These are phyloP conservation scores for Seira musarum DNA, from an alignment of 2,888 invertebrate species.

Conservation along the genomic window DNA sequence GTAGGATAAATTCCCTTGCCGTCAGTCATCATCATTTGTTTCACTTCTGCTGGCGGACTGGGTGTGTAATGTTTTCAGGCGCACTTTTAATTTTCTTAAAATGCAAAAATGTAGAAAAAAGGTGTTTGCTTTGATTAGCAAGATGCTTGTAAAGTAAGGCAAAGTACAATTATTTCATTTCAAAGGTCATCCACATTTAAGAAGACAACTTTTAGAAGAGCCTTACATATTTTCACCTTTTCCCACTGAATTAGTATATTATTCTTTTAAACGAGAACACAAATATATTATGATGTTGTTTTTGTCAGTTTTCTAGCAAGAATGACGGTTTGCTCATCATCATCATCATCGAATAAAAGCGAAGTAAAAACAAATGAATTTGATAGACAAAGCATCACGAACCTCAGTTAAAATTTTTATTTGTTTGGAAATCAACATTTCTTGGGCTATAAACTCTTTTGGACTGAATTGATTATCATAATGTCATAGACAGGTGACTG, in stretches of 20 bases:
- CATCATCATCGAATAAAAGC: neutral
- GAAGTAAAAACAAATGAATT: neutral
- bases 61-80: constrained; percentile 38
- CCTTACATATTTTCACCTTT: neutral
- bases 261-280: neutral
- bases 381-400: neutral
- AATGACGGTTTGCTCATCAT: neutral
- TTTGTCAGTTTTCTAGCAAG: constrained; percentile 8
- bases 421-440: constrained; percentile 15
- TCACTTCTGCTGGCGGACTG: constrained; percentile 40
- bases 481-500: too few relatives aligned
- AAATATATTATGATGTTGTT: constrained; percentile 23
- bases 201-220: constrained; percentile 18
- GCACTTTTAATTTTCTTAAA: constrained; percentile 26
- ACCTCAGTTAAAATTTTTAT: neutral
- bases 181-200: constrained; percentile 38
- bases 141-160: neutral
- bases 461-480: neutral
- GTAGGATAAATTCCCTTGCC: too few relatives aligned
- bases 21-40: neutral
- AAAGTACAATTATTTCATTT: constrained; percentile 2
- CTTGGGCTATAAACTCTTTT: neutral
- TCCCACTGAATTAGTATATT: neutral
- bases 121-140: neutral
- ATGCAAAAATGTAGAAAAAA: neutral